Percentiles rank a stretch among this genome's conserved stretches.
These are phyloP conservation scores for Seira ritae DNA, from an alignment of 2,888 invertebrate species.

Conservation along the genomic window DNA sequence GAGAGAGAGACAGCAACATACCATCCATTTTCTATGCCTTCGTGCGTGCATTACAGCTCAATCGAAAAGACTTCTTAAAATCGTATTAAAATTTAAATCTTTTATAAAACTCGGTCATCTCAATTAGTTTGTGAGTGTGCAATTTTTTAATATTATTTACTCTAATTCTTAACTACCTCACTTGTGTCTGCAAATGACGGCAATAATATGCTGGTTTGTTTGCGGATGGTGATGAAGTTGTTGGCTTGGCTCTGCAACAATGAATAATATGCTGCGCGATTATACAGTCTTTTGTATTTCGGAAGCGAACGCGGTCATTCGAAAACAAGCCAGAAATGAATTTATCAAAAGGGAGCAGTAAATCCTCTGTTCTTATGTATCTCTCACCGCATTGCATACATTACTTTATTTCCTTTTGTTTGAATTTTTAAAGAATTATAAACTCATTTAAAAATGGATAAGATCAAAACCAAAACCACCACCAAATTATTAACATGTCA, in stretches of 20 bases:
- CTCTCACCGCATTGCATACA: too few relatives aligned
- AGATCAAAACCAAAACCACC: not conserved
- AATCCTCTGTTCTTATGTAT: too few relatives aligned
- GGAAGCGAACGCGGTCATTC: constrained; percentile 13
- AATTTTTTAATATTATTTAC: constrained; percentile 18
- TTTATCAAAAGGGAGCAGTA: too few relatives aligned
- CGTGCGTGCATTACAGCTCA: not conserved
- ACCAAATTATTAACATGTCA: not conserved
- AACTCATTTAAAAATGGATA: constrained; percentile 14
- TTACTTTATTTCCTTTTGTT: not conserved
- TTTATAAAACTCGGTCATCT: constrained; percentile 41
- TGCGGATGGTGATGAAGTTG: constrained; percentile 16
- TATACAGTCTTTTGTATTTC: constrained; percentile 13
- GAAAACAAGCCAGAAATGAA: too few relatives aligned
- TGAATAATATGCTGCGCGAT: not conserved
- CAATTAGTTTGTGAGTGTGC: constrained; percentile 28
- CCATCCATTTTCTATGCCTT: not conserved
- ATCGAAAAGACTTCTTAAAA: constrained; percentile 27
- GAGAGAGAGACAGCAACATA: too few relatives aligned
- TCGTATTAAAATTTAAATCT: constrained; percentile 32
- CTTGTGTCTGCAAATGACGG: constrained; percentile 31
- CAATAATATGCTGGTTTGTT: constrained; percentile 12
- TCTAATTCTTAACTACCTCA: not conserved
- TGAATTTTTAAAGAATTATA: constrained; percentile 19
- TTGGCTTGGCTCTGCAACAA: not conserved